A percentile compares a stretch with the other conserved stretches of the same genome.
Conservation (phyloP, 2,797 vertebrate species). For the Chelmon rostratus region DNA sequence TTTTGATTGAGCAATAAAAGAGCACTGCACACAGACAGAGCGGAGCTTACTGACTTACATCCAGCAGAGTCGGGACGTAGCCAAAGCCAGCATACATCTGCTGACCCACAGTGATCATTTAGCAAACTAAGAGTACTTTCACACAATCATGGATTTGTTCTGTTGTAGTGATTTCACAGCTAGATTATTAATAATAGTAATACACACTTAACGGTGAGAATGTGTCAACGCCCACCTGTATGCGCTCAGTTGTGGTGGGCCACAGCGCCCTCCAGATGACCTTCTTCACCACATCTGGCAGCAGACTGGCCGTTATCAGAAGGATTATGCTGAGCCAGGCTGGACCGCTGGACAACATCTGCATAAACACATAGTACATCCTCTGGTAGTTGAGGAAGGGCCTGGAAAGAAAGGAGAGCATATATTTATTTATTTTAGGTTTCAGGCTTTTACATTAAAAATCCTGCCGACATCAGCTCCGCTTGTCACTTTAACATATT, state of each 20-base stretch:
- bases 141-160: too few species aligned
- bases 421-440: not conserved
- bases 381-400: slow-evolving; percentile 98
- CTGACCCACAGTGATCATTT: slow-evolving; percentile 66
- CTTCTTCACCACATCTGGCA: slow-evolving; percentile 96
- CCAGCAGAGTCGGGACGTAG: slow-evolving; percentile 67
- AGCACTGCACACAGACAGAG: slow-evolving; percentile 48
- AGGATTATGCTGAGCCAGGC: slow-evolving; percentile 96
- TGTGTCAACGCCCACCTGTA: slow-evolving; percentile 88
- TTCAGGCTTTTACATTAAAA: not conserved
- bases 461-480: too few species aligned
- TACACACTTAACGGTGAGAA: not conserved
- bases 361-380: slow-evolving; percentile 99
- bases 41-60: slow-evolving; percentile 72
- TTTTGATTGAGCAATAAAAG: not conserved
- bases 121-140: too few species aligned
- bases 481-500: too few species aligned
- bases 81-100: slow-evolving; percentile 74
- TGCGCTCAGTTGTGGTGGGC: slow-evolving; percentile 94
- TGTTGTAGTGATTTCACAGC: too few species aligned
- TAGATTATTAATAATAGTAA: not conserved
- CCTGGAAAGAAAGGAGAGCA: slow-evolving; percentile 79
- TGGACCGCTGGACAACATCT: slow-evolving; percentile 96
- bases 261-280: slow-evolving; percentile 93
- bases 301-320: slow-evolving; percentile 92